Evolutionary conservation across 2,888 invertebrate genomes (phyloP).

Genomic region (Caenorhabditis plicata): DNA sequence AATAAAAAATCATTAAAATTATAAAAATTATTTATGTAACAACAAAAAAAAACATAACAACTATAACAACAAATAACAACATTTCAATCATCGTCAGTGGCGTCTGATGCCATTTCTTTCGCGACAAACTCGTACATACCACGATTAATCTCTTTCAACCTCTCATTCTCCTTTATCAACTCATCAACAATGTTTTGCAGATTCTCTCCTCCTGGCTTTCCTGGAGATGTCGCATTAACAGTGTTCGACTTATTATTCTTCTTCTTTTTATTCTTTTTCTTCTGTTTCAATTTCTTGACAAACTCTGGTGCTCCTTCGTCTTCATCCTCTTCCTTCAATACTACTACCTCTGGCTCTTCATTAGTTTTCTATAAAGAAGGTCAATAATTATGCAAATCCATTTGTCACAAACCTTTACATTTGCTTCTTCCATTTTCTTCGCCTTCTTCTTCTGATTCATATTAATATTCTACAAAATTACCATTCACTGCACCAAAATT

Average conservation of each 20-base stretch:
- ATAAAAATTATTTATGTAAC: conserved; percentile 3
- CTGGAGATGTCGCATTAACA: background rate
- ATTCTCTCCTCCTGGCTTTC: background rate
- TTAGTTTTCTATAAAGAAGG: conserved; percentile 1
- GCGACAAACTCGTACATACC: conserved; percentile 45
- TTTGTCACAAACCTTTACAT: conserved; percentile 13
- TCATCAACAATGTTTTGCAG: no score
- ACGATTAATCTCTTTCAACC: conserved; percentile 36
- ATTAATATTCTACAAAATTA: no score
- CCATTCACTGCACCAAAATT: no score
- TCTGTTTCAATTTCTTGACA: background rate
- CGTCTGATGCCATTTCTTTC: conserved; percentile 19
- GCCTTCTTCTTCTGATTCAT: no score
- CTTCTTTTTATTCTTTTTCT: conserved; percentile 5
- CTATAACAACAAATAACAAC: background rate
- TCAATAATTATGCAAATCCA: no score
- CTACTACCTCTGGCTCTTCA: background rate
- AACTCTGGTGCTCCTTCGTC: conserved; percentile 22
- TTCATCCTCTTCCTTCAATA: conserved; percentile 19
- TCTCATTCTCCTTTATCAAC: conserved; percentile 25
- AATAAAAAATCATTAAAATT: conserved; percentile 6
- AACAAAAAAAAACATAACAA: conserved; percentile 11
- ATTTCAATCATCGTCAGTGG: conserved; percentile 3
- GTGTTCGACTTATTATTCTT: conserved; percentile 1
- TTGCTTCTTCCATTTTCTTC: conserved; percentile 11